Conservation (phyloP, 2,113 vertebrate genomes). For the Pomatostomus ruficeps region DNA sequence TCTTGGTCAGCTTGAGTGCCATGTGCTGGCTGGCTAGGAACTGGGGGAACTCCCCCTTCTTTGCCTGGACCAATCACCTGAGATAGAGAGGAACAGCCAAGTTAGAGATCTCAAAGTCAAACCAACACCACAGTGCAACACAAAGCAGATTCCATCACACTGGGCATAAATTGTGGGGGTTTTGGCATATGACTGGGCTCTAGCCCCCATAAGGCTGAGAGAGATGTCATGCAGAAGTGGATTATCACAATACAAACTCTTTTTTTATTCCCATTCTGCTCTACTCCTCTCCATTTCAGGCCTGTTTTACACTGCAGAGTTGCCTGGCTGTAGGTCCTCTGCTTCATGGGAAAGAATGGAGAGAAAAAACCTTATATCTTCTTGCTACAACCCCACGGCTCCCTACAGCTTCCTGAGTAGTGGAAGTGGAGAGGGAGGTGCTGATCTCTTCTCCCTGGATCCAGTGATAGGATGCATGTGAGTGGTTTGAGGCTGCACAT, state of each 20-base stretch:
- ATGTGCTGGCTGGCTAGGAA: slow-evolving; percentile 79
- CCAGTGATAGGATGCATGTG: not conserved
- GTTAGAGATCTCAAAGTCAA: not conserved
- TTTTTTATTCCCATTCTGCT: not conserved
- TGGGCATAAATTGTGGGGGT: not conserved
- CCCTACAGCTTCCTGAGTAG: not conserved
- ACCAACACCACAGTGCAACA: not conserved
- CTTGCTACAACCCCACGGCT: not conserved
- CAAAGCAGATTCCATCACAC: not conserved
- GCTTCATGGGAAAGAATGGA: not conserved
- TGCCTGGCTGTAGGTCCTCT: not conserved
- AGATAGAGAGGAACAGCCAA: not conserved
- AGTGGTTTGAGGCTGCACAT: not conserved
- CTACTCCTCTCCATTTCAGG: not conserved
- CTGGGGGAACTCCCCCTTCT: slow-evolving; percentile 81
- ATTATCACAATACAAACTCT: not conserved
- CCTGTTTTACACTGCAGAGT: not conserved
- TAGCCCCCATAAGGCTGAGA: not conserved
- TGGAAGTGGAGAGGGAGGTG: not conserved
- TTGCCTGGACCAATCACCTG: slow-evolving; percentile 83
- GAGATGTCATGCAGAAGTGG: not conserved
- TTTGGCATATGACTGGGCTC: not conserved
- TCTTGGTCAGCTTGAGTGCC: slow-evolving; percentile 78
- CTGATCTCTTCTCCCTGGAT: not conserved
- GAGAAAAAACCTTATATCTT: not conserved